These are phyloP conservation scores for Drosophila lowei DNA, from an alignment of 1,140 invertebrate species.

Conservation along the genomic window DNA sequence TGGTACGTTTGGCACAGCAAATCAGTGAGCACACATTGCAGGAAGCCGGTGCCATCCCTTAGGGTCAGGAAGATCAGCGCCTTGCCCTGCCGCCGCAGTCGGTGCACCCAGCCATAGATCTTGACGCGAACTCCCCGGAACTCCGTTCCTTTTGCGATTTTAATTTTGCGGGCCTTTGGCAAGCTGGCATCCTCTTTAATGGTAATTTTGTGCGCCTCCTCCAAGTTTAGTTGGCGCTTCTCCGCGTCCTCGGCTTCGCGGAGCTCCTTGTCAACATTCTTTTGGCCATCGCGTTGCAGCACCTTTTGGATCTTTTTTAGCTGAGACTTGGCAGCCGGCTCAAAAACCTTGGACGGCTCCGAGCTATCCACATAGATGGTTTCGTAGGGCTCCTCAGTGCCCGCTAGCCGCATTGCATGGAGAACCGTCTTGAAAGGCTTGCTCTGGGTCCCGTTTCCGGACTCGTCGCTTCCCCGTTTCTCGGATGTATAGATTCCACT, in stretches of 20 bases:
- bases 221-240: conserved; percentile 93
- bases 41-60: conserved; percentile 96
- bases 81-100: conserved; percentile 95
- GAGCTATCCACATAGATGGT: conserved; percentile 94
- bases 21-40: conserved; percentile 96
- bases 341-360: conserved; percentile 89
- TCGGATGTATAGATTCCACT: conserved; percentile 93
- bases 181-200: conserved; percentile 91
- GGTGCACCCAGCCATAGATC: conserved; percentile 97
- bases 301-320: conserved; percentile 97
- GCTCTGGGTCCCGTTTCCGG: conserved; percentile 91
- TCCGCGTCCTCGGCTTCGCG: conserved; percentile 92
- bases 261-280: conserved; percentile 90
- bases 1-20: conserved; percentile 96
- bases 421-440: conserved; percentile 97
- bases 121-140: conserved; percentile 89
- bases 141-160: conserved; percentile 88
- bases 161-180: conserved; percentile 89
- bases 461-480: conserved; percentile 91
- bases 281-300: conserved; percentile 91
- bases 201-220: conserved; percentile 94
- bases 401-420: conserved; percentile 92
- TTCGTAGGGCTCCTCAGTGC: conserved; percentile 92
- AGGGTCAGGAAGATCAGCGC: conserved; percentile 96
- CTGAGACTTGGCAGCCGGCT: conserved; percentile 94